These are phyloP conservation scores for Tolypeutes matacus DNA, from an alignment of 2,797 vertebrate genomes.

Conservation along the genomic window DNA sequence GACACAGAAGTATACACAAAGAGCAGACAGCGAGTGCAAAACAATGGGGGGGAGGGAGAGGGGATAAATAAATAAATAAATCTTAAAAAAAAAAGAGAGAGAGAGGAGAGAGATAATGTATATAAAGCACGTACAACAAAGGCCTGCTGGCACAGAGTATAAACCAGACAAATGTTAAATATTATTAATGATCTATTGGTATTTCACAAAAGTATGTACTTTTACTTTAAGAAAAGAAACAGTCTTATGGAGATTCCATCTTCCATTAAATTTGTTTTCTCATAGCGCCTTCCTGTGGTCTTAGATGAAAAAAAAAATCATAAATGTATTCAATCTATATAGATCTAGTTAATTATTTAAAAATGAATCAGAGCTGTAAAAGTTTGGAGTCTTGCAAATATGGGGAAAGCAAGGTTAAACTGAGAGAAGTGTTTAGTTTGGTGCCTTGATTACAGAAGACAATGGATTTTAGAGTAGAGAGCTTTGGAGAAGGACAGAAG, in stretches of 20 bases:
- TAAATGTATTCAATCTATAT: neutral
- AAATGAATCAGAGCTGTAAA: slow-evolving; percentile 24
- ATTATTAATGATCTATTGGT: neutral
- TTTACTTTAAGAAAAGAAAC: slow-evolving; percentile 46
- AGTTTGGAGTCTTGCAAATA: neutral
- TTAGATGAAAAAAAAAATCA: neutral
- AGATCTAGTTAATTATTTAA: slow-evolving; percentile 13
- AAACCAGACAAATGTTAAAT: neutral
- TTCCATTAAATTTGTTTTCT: slow-evolving; percentile 23
- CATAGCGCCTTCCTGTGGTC: neutral
- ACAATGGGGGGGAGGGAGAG: no score
- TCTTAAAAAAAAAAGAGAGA: no score
- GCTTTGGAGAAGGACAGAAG: slow-evolving; percentile 68
- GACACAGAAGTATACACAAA: no score
- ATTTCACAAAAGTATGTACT: neutral
- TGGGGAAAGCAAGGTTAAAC: neutral
- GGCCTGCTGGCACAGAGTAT: neutral
- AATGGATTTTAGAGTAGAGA: neutral
- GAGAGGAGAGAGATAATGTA: neutral
- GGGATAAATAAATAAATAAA: no score
- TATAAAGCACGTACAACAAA: slow-evolving; percentile 49
- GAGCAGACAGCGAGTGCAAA: no score
- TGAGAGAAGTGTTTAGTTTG: slow-evolving; percentile 54
- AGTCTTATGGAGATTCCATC: neutral
- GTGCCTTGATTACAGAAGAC: slow-evolving; percentile 33